Evolutionary conservation across 2,797 vertebrate species (phyloP).

Genomic region (Chelon labrosus): DNA sequence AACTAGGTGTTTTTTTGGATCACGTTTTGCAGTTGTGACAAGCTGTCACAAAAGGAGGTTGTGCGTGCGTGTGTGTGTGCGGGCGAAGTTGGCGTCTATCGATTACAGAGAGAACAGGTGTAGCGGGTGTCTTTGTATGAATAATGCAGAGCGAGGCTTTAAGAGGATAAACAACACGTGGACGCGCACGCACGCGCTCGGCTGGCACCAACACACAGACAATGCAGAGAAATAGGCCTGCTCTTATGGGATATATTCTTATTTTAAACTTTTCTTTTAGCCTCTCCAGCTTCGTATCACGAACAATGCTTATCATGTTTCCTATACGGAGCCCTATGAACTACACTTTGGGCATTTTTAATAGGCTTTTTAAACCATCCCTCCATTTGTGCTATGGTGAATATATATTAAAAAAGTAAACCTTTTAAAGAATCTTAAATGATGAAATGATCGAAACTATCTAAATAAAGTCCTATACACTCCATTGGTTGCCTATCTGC

Average conservation of each 20-base stretch:
- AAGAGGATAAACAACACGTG: constrained; percentile 44
- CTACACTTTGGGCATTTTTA: too few species aligned
- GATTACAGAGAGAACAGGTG: constrained; percentile 80
- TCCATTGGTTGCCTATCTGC: constrained; percentile 72
- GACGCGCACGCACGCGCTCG: background rate
- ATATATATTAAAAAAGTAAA: background rate
- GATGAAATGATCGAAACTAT: background rate
- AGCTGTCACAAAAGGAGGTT: constrained; percentile 41
- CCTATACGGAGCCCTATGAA: too few species aligned
- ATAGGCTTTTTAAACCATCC: too few species aligned
- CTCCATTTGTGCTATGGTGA: too few species aligned
- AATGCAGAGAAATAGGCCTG: background rate
- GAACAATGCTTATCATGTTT: background rate
- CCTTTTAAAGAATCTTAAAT: background rate
- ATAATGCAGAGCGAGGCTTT: constrained; percentile 70
- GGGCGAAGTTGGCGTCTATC: constrained; percentile 61
- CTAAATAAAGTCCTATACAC: constrained; percentile 25
- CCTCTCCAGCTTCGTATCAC: background rate
- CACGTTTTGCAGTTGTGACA: constrained; percentile 38
- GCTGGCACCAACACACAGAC: background rate
- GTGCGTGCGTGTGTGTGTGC: background rate
- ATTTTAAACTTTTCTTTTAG: constrained; percentile 11
- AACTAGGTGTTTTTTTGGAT: constrained; percentile 37
- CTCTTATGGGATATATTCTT: background rate
- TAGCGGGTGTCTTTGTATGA: constrained; percentile 72